phyloP scores from a whole-genome alignment of 2,797 vertebrate genomes.

The Chiroxiphia lanceolata region DNA sequence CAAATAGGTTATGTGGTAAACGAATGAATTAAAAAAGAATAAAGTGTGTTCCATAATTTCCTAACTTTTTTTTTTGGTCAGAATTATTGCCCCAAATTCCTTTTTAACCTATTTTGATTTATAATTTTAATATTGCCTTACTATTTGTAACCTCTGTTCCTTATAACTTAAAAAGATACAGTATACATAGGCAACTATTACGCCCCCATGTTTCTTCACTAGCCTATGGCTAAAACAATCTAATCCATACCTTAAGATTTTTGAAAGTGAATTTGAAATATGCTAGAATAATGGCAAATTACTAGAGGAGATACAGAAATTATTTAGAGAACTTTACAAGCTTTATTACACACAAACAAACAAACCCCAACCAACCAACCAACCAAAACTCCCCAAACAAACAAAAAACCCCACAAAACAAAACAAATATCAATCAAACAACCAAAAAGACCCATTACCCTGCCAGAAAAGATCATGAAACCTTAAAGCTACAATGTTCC shows the following conservation, averaged over 20 bases:
- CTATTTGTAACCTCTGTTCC: not conserved
- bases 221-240: not conserved
- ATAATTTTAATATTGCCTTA: not conserved
- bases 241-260: not conserved
- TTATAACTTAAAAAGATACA: not conserved
- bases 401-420: rapidly evolving
- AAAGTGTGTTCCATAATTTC: not conserved
- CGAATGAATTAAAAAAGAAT: not conserved
- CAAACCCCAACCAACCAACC: no score
- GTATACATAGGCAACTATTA: not conserved
- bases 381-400: not conserved
- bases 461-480: not conserved
- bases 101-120: not conserved
- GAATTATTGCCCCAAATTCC: not conserved
- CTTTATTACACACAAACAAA: not conserved
- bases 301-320: not conserved
- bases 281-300: not conserved
- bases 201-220: rapidly evolving
- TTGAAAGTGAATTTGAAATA: not conserved
- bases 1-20: not conserved
- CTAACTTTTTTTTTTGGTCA: not conserved
- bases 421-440: no score
- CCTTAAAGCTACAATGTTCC: not conserved
- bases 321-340: not conserved
- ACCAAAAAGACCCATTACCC: not conserved